Evolutionary conservation across 2,888 invertebrate genomes (phyloP), one percentile per base, ranked within the genome.

Genomic region (Spialia ferax): DNA sequence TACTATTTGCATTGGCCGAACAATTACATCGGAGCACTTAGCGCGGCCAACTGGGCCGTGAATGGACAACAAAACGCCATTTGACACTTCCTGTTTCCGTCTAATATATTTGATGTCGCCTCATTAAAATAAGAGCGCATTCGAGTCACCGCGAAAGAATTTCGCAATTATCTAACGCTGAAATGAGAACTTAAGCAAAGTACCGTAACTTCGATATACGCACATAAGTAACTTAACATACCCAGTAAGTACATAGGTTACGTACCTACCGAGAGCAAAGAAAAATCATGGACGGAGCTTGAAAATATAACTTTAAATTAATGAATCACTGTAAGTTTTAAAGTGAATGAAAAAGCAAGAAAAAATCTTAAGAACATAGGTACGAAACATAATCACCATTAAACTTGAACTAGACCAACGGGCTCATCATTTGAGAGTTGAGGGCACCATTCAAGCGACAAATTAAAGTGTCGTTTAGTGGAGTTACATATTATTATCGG

Each of bases 11-110:
- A 91, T 91, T 88, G 84, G 74, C 74, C 84, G 85, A 83, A 89
- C 91, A 91, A 91, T 91, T 91, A 92, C 92, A 91, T 79, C 86
- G 81, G 77, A 79, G 88, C 93, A 92, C 93, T 93, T 92, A 92
- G 83, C 86, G 83, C 82, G 81, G 83, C 78, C 86, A 92, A 91
- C 90, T 91, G 89, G 89, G 87, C 89, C 90, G 89, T 85, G 86
- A 84, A 81, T 78, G 80, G 86, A 92, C 92, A 93, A 84, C 88
- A 87, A 91, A 93, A 92, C 83, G 82, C 93, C 88, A 92, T 93
- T 93, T 91, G 88, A 89, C 85, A 87, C 89, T 92, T 93, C 93
- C 93, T 89, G 92, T 92, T 90, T 91, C 91, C 91, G 86, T 80
- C 86, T 84, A 81, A 83, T 82, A 82, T 81, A 78, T 84, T 83